Base-by-base conservation (phyloP, 2,797 vertebrate genomes). In the Gymnopithys bicolor region DNA sequence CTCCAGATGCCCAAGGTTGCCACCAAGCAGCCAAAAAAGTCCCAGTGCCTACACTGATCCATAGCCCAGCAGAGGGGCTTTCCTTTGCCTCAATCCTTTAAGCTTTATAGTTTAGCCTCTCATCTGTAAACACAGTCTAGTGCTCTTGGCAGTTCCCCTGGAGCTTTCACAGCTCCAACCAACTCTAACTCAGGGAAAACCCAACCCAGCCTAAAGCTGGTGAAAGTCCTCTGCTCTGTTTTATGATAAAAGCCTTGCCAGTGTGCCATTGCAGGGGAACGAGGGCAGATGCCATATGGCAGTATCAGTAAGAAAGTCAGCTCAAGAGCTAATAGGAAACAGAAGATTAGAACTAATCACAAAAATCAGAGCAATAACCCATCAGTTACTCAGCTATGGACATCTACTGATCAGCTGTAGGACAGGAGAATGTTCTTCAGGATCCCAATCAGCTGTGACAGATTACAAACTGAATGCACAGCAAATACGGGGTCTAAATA, bases 361-460 rank as follows among this genome's bases (percentile, higher is more conserved):
- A 66, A 79, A 66, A 46, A 32, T 48, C 49, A 35, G 49, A 70
- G 45, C 32, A 33, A 76, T 53, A 48, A 11, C 22, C 32, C 28
- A 67, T 10, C 37, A 43, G 8, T 58, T 32, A 32, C 13, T 27
- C 28, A 73, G 45, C 28, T 55, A 13, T 16, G 23, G 0, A 1
- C 30, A 41, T 63, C 35, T 51, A 33, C 23, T 1, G 0, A 24
- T 6, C 0, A 4, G 15, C 1, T 70, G 48, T 28, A 49, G 18
- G 62, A 60, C 9, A 59, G 41, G 18, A 76, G 15, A 41, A 60
- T 30, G 30, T 48, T 37, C 43, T 32, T 41, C 8, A 30, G 24
- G 41, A 63, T 68, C 45, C 22, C 13, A 51, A 18, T 25, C 51
- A 64, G 45, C 30, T 55, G 23, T 59, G 23, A 74, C 51, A 45